phyloP scores from a whole-genome alignment of 2,113 vertebrate species.

The Gavia stellata region DNA sequence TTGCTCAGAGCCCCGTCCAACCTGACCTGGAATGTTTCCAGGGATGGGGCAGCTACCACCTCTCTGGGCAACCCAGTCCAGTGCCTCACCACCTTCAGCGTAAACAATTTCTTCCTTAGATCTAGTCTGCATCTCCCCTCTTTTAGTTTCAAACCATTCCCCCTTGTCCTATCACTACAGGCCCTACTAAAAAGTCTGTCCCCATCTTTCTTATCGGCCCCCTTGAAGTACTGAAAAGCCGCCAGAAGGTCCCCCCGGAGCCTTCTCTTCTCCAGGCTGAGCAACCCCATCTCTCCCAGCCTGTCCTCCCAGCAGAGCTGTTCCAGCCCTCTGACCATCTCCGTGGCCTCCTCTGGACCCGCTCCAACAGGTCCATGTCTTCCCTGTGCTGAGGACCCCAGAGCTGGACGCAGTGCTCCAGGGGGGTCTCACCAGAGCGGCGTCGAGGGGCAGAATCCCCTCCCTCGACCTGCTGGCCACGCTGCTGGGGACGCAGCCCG shows the following conservation, averaged over 20 bases:
- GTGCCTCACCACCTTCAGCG: rapidly evolving
- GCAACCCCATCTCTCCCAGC: not conserved
- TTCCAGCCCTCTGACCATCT: not conserved
- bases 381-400: not conserved
- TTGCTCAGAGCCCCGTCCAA: not conserved
- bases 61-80: not conserved
- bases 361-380: not conserved
- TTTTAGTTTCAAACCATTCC: not conserved
- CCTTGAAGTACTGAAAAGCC: rapidly evolving
- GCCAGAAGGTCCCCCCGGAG: rapidly evolving
- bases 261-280: not conserved
- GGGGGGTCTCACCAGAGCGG: not conserved
- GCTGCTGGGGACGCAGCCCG: not conserved
- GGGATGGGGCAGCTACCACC: not conserved
- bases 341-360: not conserved
- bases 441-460: not conserved
- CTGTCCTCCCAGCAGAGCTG: not conserved
- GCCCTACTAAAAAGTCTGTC: not conserved
- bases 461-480: not conserved
- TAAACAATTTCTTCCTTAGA: rapidly evolving
- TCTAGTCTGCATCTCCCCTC: not conserved
- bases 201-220: not conserved
- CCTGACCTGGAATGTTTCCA: not conserved
- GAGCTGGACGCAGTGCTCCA: not conserved
- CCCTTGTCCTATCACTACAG: not conserved